phyloP scores from a whole-genome alignment of 1,140 invertebrate species.

The Scaptodrosophila lebanonensis region DNA sequence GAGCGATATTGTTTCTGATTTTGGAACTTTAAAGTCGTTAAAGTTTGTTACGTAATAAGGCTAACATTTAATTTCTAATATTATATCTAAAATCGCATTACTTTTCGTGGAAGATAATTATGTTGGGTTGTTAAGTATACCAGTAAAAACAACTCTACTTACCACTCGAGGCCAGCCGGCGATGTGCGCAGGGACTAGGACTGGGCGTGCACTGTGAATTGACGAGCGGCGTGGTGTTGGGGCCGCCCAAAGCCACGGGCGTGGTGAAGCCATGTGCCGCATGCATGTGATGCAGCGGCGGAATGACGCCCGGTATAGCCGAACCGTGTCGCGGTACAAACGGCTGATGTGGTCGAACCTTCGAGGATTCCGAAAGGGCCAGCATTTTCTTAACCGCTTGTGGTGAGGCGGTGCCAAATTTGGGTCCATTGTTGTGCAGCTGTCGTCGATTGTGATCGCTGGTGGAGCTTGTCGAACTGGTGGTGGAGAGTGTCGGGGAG shows the following conservation, averaged over 20 bases:
- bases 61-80: too few species aligned
- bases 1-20: too few species aligned
- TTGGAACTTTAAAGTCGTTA: too few species aligned
- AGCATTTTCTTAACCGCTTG: constrained; percentile 96
- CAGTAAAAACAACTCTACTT: constrained; percentile 5
- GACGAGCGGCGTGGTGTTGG: constrained; percentile 19
- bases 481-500: constrained; percentile 87
- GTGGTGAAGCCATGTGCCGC: constrained; percentile 48
- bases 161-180: constrained; percentile 81
- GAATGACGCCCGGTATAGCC: constrained; percentile 40
- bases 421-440: constrained; percentile 84
- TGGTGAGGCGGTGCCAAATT: constrained; percentile 94
- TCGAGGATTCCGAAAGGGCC: constrained; percentile 90
- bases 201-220: constrained; percentile 58
- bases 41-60: too few species aligned
- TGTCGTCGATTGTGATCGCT: constrained; percentile 90
- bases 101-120: neutral
- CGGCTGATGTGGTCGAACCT: constrained; percentile 91
- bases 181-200: constrained; percentile 81
- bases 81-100: too few species aligned
- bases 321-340: constrained; percentile 53
- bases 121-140: too few species aligned
- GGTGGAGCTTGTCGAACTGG: constrained; percentile 93
- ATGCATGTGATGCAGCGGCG: constrained; percentile 63
- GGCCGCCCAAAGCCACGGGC: constrained; percentile 11